Evolutionary conservation across 2,113 vertebrate species (phyloP), one percentile per base, ranked within the genome.

Genomic region (Stigmatopora argus): DNA sequence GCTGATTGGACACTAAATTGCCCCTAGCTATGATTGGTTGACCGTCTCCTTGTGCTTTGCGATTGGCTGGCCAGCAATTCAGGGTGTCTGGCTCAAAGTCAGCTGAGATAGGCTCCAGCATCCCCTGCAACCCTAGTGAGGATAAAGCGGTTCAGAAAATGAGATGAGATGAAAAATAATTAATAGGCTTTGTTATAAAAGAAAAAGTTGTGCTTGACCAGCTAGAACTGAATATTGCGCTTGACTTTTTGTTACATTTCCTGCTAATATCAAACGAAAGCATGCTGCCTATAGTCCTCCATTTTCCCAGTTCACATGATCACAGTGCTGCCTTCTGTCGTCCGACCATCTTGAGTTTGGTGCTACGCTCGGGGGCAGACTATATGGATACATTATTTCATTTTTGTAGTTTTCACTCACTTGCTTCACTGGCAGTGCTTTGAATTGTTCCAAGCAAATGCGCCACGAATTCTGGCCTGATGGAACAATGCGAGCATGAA

Each of bases 331-430:
- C 45, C 44, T 6, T 14, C 26, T 65, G 38, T 26, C 51, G 52
- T 18, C 38, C 21, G 48, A 49, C 19, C 49, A 21, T 62, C 62
- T 69, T 65, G 55, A 76, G 41, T 71, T 23, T 56, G 41, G 47
- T 51, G 23, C 23, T 47, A 34, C 19, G 2, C 62, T 72, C 45
- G 15, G 52, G 64, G 74, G 19, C 66, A 69, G 35, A 59, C 26
- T 66, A 58, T 49, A 46, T 41, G 35, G 7, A 17, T 59, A 38
- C 10, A 12, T 59, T 59, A n/a, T 35, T 38, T n/a, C 18, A 10
- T 59, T 59, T 59, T 57, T 62, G 41, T 23, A 63, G 23, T 45
- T 48, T 47, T 46, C 7, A 17, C 45, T 7, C 55, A 41, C n/a
- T 60, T 38, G 5, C 34, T 52, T 18, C 60, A 38, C 57, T 59